Conservation (phyloP, 2,113 vertebrate species). For the Amazona guildingii region DNA sequence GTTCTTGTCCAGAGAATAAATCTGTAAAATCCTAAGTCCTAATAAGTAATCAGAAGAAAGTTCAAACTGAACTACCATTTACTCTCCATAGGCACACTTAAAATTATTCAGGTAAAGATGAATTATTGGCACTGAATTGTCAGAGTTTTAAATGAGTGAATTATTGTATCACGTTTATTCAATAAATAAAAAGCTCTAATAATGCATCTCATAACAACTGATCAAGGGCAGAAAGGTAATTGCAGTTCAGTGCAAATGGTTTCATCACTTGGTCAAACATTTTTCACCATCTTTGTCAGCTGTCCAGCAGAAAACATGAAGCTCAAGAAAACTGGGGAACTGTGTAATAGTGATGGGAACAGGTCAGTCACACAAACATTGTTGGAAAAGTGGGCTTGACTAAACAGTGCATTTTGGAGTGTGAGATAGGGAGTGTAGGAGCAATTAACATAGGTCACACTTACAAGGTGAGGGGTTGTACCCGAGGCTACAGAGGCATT, state of each 20-base stretch:
- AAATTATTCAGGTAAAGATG: not conserved
- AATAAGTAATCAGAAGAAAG: not conserved
- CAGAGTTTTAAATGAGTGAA: not conserved
- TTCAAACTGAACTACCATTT: not conserved
- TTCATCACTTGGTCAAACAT: not conserved
- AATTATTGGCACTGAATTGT: not conserved
- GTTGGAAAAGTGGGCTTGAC: not conserved
- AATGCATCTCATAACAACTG: not conserved
- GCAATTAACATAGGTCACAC: not conserved
- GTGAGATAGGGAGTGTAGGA: not conserved
- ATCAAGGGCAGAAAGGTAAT: not conserved
- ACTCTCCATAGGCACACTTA: not conserved
- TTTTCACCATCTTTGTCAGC: not conserved
- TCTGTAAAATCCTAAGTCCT: not conserved
- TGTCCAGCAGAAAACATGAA: not conserved
- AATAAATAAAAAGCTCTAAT: not conserved
- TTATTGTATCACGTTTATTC: not conserved
- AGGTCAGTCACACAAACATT: accelerated
- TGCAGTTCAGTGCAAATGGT: not conserved
- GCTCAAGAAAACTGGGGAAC: not conserved
- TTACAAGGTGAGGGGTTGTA: not conserved
- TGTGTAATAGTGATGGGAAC: not conserved
- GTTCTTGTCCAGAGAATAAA: not conserved
- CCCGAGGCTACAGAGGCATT: not conserved
- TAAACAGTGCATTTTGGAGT: not conserved